phyloP scores from a whole-genome alignment of 1,140 invertebrate species.

The Drosophila nebulosa region DNA sequence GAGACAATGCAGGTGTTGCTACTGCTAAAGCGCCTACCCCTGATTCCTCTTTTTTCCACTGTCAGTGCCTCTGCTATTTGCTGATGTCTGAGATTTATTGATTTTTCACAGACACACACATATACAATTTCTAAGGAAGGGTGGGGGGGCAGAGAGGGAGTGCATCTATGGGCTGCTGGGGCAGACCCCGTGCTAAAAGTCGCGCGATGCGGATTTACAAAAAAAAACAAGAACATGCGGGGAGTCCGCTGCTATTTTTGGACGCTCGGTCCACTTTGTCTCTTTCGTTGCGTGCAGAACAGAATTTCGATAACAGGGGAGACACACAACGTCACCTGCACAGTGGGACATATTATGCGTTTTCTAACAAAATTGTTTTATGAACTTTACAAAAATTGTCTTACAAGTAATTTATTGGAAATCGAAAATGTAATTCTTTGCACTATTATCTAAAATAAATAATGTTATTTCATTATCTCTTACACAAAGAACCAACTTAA shows the following conservation, averaged over 20 bases:
- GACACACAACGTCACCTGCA: neutral
- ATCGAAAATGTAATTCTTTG: neutral
- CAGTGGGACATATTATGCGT: neutral
- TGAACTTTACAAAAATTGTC: too few relatives aligned
- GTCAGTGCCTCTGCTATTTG: neutral
- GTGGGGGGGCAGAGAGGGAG: neutral
- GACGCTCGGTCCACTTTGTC: constrained; percentile 60
- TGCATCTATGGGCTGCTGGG: neutral
- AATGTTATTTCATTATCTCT: neutral
- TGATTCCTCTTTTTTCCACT: neutral
- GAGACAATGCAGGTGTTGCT: constrained; percentile 25
- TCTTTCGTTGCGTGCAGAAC: constrained; percentile 11
- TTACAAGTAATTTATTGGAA: too few relatives aligned
- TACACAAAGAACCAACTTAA: neutral
- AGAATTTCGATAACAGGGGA: neutral
- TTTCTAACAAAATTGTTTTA: too few relatives aligned
- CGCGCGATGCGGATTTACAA: constrained; percentile 36
- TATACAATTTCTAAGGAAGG: neutral
- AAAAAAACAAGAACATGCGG: constrained; percentile 12
- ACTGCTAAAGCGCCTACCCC: neutral
- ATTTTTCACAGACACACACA: constrained; percentile 51
- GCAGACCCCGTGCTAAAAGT: constrained; percentile 13
- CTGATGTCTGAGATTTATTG: constrained; percentile 51
- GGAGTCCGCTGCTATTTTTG: constrained; percentile 51
- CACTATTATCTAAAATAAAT: neutral